Conservation (phyloP, 37 sponge, comb jelly and placozoan species). For the Oscarella lobularis region DNA sequence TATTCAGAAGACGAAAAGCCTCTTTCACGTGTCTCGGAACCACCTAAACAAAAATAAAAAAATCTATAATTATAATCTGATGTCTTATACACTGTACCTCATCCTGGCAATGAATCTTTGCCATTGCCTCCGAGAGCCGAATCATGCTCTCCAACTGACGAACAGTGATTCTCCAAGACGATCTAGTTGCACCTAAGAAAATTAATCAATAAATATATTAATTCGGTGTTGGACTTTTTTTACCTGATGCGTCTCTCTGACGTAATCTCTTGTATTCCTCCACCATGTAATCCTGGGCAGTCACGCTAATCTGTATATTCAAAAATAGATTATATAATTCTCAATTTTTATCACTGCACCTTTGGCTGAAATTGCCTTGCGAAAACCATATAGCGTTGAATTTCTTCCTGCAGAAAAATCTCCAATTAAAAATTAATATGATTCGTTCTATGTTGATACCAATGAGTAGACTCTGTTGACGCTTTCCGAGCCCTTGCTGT, state of each 20-base stretch:
- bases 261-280: constrained; percentile 85
- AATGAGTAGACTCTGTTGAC: constrained; percentile 73
- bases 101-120: constrained; percentile 80
- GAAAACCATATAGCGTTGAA: constrained; percentile 86
- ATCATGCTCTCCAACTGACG: constrained; percentile 99
- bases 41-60: constrained; percentile 19
- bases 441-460: constrained; percentile 17
- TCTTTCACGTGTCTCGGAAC: constrained; percentile 90
- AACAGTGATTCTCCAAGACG: constrained; percentile 96
- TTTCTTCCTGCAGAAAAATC: constrained; percentile 52
- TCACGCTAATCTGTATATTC: constrained; percentile 39
- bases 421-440: not conserved
- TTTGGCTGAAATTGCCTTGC: constrained; percentile 91
- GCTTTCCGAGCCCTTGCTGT: constrained; percentile 37
- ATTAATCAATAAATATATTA: not conserved
- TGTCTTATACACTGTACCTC: constrained; percentile 37
- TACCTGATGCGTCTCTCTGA: constrained; percentile 78
- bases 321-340: not conserved
- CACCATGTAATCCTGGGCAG: constrained; percentile 89
- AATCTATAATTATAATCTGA: not conserved
- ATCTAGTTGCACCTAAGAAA: constrained; percentile 47
- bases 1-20: constrained; percentile 88
- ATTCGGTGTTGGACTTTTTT: not conserved
- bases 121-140: constrained; percentile 98
- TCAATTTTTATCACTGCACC: constrained; percentile 22